Evolutionary conservation across 2,888 invertebrate genomes (phyloP), one percentile per base, ranked within the genome.

Genomic region (Smittia sp.): DNA sequence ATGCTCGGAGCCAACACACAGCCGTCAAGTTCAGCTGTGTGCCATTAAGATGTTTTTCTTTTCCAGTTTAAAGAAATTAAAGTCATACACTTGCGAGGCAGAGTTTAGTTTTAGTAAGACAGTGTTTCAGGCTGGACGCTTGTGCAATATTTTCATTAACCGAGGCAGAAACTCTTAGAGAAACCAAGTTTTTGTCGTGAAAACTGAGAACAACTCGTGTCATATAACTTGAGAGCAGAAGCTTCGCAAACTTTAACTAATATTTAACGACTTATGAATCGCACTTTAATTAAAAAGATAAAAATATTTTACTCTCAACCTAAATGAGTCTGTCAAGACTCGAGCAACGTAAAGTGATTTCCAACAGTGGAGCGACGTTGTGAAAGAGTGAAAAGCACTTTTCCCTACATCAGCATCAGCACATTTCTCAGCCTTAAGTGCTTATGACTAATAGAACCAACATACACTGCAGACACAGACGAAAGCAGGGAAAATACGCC

Each of bases 21-120:
- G n/a, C 68, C 41, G 38, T 27, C 13, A 7, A 13, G 62, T 68
- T 41, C 68, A 68, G 58, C 58, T 58, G 58, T 63, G 27, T 63
- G 25, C 6, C 63, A 38, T 66, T 38, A 66, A 66, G 39, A 39
- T 66, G 25, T 66, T 58, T 58, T 39, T 39, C 15, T 32, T 69
- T 66, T 39, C 52, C 22, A 39, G 54, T 69, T 27, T 68, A 24
- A 41, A 67, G 32, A 67, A 67, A 24, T 41, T 52, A 54, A 69
- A 27, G 15, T 22, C 15, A 54, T 22, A 38, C 46, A 27, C 27
- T 54, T 70, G 32, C n/a, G 63, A 58, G 58, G 32, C 46, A 3
- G 2, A 25, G 52, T 70, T 70, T 72, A 72, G 72, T 72, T 72
- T 72, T 38, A 72, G 38, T 72, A 72, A 72, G 62, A 72, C 72